Conservation (phyloP, 2,888 invertebrate species). For the Galeruca laticollis region DNA sequence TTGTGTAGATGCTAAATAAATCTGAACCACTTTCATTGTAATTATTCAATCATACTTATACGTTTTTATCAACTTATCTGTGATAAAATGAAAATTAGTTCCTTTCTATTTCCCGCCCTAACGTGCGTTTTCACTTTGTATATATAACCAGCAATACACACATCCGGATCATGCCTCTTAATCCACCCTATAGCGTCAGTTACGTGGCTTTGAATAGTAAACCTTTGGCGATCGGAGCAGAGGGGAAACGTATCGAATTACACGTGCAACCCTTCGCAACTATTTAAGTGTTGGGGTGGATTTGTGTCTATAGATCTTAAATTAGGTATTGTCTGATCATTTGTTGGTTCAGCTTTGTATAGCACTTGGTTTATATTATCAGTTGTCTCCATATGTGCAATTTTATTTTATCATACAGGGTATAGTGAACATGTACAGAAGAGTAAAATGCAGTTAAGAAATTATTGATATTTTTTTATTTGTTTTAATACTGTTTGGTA, state of each 20-base stretch:
- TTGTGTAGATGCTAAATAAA: too few relatives aligned
- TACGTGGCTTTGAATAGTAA: slow-evolving; percentile 21
- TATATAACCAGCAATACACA: slow-evolving; percentile 9
- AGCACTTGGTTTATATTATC: slow-evolving; percentile 4
- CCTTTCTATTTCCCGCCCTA: background rate
- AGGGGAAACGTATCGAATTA: slow-evolving; percentile 7
- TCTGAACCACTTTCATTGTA: too few relatives aligned
- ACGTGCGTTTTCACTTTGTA: background rate
- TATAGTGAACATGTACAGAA: background rate
- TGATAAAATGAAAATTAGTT: too few relatives aligned
- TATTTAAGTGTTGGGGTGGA: slow-evolving; percentile 12
- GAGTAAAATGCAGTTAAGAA: background rate
- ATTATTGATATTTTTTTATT: background rate
- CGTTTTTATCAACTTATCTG: too few relatives aligned
- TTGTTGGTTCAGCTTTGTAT: background rate
- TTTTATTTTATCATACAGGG: background rate
- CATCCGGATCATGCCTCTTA: slow-evolving; percentile 25
- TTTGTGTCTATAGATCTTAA: slow-evolving; percentile 19
- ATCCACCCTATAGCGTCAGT: slow-evolving; percentile 17
- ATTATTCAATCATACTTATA: too few relatives aligned
- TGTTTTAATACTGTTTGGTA: too few relatives aligned
- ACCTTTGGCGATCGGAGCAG: background rate
- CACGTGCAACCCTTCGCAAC: slow-evolving; percentile 9
- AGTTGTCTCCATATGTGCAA: background rate
- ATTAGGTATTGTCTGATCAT: slow-evolving; percentile 19